Evolutionary conservation across 2,113 vertebrate species (phyloP).

Genomic region (Eclectus roratus): DNA sequence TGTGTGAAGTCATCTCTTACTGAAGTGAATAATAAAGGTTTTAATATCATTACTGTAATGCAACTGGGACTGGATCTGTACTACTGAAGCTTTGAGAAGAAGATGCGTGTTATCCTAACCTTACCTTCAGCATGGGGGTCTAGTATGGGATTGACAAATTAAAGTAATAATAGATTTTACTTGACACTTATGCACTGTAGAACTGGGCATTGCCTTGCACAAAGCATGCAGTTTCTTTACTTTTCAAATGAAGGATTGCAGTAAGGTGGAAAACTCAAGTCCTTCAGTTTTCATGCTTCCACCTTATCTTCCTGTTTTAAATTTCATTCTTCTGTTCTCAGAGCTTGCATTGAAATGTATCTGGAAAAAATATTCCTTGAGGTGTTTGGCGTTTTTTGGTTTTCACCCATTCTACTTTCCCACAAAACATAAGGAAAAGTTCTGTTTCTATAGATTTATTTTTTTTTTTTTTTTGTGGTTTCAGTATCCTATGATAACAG

Average conservation of each 20-base stretch:
- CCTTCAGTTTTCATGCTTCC: neutral
- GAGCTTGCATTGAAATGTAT: neutral
- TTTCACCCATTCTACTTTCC: neutral
- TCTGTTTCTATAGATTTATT: neutral
- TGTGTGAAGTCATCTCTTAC: neutral
- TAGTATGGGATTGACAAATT: neutral
- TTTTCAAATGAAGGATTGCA: neutral
- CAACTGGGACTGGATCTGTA: neutral
- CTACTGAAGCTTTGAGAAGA: neutral
- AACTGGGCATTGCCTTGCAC: neutral
- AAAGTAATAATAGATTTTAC: neutral
- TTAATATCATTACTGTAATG: neutral
- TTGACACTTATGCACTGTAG: neutral
- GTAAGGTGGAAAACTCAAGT: neutral
- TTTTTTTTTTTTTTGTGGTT: neutral
- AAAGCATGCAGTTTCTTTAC: neutral
- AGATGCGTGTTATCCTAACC: neutral
- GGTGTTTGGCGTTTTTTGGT: neutral
- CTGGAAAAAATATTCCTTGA: neutral
- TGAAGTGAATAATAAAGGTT: neutral
- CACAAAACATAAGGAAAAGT: neutral
- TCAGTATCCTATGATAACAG: neutral
- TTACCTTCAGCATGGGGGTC: neutral
- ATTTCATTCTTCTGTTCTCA: neutral
- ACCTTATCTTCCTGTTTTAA: neutral